Percentiles rank a stretch among this genome's conserved stretches.
These are phyloP conservation scores for Apogon hyalosoma DNA, from an alignment of 2,797 vertebrate species.

Conservation along the genomic window DNA sequence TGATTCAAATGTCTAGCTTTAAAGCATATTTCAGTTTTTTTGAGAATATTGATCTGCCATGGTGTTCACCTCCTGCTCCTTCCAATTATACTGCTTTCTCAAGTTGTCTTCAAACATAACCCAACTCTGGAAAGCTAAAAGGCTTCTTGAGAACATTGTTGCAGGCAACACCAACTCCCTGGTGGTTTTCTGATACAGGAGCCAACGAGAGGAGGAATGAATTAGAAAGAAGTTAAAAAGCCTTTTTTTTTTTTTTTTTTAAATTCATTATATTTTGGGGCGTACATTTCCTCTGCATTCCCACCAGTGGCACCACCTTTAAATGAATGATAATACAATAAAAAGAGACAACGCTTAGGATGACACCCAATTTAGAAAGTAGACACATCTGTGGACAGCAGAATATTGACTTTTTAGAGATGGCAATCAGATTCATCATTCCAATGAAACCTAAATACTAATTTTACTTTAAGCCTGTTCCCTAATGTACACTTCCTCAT, in stretches of 20 bases:
- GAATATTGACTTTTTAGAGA: background rate
- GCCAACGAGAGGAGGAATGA: conserved; percentile 50
- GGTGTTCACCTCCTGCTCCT: conserved; percentile 66
- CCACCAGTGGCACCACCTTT: conserved; percentile 6
- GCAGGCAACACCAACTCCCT: conserved; percentile 53
- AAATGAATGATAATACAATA: conserved; percentile 5
- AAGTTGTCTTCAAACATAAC: conserved; percentile 63
- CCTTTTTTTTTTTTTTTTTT: background rate
- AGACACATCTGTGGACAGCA: conserved; percentile 2
- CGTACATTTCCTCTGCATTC: conserved; percentile 7
- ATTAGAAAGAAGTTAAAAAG: conserved; percentile 53
- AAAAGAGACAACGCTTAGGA: conserved; percentile 13
- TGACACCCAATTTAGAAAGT: conserved; percentile 3
- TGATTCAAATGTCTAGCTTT: conserved; percentile 45
- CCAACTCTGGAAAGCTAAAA: conserved; percentile 45
- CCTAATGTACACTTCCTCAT: no score
- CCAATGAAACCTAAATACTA: background rate
- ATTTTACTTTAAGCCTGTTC: conserved; percentile 4
- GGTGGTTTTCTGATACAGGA: conserved; percentile 48
- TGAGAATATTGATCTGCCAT: conserved; percentile 67
- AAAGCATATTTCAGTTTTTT: conserved; percentile 51
- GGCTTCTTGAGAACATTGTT: conserved; percentile 56
- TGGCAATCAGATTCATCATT: background rate
- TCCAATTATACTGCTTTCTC: conserved; percentile 67
- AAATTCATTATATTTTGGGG: conserved; percentile 28